Percentiles rank a stretch among this genome's conserved stretches.
phyloP scores from a whole-genome alignment of 2,113 vertebrate genomes.

The Notothenia coriiceps region DNA sequence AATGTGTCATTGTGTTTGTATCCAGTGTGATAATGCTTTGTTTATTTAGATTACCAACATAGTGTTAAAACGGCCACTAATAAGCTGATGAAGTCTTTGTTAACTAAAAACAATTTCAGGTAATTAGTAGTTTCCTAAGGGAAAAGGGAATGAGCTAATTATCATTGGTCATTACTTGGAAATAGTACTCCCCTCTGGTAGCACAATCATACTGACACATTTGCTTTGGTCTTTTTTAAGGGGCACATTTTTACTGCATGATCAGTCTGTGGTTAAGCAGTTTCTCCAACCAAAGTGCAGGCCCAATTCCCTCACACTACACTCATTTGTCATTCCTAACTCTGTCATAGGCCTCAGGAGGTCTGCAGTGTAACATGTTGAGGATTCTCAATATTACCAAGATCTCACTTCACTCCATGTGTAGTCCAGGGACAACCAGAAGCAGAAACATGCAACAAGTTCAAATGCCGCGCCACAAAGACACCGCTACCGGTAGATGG shows the following conservation, averaged over 20 bases:
- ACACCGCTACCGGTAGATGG: too few relatives aligned
- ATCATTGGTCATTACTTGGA: constrained; percentile 1
- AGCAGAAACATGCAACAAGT: not conserved
- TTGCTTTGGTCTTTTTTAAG: not conserved
- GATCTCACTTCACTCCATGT: not conserved
- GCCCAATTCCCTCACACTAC: not conserved
- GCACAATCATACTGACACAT: not conserved
- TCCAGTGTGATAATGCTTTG: constrained; percentile 6
- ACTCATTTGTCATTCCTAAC: not conserved
- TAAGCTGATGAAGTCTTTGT: not conserved
- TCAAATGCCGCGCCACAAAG: too few relatives aligned
- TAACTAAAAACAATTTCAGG: not conserved
- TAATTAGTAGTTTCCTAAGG: not conserved
- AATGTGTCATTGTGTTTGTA: constrained; percentile 18
- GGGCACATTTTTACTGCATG: not conserved
- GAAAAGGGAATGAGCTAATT: not conserved
- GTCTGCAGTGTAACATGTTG: not conserved
- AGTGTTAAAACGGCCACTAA: not conserved
- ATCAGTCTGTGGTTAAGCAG: not conserved
- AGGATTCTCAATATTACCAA: not conserved
- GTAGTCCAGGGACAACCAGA: not conserved
- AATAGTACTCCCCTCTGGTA: not conserved
- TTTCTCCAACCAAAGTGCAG: not conserved
- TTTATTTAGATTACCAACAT: too few relatives aligned
- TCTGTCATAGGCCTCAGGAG: not conserved